These are phyloP conservation scores for Sphaeramia orbicularis DNA, from an alignment of 2,797 vertebrate genomes.

Conservation along the genomic window DNA sequence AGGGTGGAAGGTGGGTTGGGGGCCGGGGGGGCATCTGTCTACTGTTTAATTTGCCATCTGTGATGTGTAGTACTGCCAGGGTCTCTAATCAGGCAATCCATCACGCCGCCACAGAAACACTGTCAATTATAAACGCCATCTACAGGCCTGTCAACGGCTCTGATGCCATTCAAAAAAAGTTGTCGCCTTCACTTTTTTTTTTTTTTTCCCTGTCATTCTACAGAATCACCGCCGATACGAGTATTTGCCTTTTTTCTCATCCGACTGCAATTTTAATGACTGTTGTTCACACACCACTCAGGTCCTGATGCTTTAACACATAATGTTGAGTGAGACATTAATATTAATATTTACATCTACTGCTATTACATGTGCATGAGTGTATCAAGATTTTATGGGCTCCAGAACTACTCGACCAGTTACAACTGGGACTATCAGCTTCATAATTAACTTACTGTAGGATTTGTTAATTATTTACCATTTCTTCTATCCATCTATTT, in stretches of 20 bases:
- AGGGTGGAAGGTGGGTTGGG: slow-evolving; percentile 32
- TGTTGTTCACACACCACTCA: slow-evolving; percentile 21
- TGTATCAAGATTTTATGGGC: slow-evolving; percentile 57
- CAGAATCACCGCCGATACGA: slow-evolving; percentile 3
- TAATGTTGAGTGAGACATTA: slow-evolving; percentile 43
- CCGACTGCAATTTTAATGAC: slow-evolving; percentile 23
- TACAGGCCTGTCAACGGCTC: slow-evolving; percentile 51
- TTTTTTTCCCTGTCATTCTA: slow-evolving; percentile 1
- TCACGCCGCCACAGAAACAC: slow-evolving; percentile 83
- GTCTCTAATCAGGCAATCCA: slow-evolving; percentile 90
- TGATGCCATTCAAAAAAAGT: slow-evolving; percentile 59
- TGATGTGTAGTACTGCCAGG: slow-evolving; percentile 85
- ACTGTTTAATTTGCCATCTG: slow-evolving; percentile 86
- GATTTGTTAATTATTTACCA: slow-evolving; percentile 38
- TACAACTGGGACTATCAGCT: slow-evolving; percentile 34
- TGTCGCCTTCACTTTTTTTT: slow-evolving; percentile 26
- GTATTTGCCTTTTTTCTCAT: slow-evolving; percentile 10
- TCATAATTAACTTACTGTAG: slow-evolving; percentile 38
- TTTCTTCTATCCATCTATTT: slow-evolving; percentile 27
- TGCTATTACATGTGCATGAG: slow-evolving; percentile 52
- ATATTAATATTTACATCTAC: slow-evolving; percentile 67
- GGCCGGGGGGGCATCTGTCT: slow-evolving; percentile 78
- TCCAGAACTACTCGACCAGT: slow-evolving; percentile 27
- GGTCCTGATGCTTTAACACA: slow-evolving; percentile 15
- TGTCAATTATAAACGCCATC: slow-evolving; percentile 80